Percentiles rank a stretch among this genome's conserved stretches.
Evolutionary conservation across 2,888 invertebrate species (phyloP).

Genomic region (Hypselothyrea guttata): DNA sequence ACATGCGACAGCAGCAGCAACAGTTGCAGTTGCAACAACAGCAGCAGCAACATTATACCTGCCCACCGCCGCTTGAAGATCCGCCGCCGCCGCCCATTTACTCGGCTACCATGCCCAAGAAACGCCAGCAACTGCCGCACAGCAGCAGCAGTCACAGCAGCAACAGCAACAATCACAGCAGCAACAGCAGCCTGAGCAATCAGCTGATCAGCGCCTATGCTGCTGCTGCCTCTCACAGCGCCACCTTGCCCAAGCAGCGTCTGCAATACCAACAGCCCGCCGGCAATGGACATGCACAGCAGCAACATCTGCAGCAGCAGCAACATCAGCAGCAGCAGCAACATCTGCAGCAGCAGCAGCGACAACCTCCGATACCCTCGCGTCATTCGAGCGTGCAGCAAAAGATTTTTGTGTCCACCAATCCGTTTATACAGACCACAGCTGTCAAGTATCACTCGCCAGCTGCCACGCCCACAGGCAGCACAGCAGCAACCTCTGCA

Average conservation of each 20-base stretch:
- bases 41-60: constrained; percentile 77
- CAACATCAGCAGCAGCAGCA: constrained; percentile 70
- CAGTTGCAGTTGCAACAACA: constrained; percentile 53
- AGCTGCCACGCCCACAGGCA: constrained; percentile 76
- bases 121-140: constrained; percentile 50
- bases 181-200: too few species aligned
- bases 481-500: constrained; percentile 67
- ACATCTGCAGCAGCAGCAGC: constrained; percentile 61
- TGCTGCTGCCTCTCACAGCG: constrained; percentile 68
- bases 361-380: constrained; percentile 80
- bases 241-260: constrained; percentile 78
- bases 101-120: constrained; percentile 80
- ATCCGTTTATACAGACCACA: constrained; percentile 82
- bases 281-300: too few species aligned
- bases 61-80: constrained; percentile 81
- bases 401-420: constrained; percentile 82
- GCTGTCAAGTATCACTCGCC: constrained; percentile 80
- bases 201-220: constrained; percentile 68
- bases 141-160: constrained; percentile 27
- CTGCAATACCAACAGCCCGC: constrained; percentile 70
- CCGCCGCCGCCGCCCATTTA: constrained; percentile 81
- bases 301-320: constrained; percentile 61
- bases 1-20: constrained; percentile 63
- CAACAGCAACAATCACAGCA: constrained; percentile 32
- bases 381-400: constrained; percentile 82